Conservation (phyloP, 2,888 invertebrate genomes). For the Clistopyga incitator region DNA sequence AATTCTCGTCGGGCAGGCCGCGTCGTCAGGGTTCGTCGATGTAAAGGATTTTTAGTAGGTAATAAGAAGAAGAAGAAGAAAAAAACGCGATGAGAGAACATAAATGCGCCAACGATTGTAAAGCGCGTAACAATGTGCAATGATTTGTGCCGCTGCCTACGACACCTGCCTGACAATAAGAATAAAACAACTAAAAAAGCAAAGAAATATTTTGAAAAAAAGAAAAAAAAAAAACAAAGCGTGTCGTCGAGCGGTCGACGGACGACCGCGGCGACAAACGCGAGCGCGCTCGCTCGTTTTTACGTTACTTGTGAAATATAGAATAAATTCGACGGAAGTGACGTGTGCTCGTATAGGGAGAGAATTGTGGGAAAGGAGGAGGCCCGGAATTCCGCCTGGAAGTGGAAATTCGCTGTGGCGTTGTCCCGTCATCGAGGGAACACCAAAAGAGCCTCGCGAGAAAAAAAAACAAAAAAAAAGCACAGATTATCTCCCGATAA, state of each 20-base stretch:
- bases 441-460: background rate
- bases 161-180: constrained; percentile 58
- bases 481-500: constrained; percentile 32
- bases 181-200: no score
- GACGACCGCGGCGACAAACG: constrained; percentile 11
- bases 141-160: constrained; percentile 61
- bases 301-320: constrained; percentile 48
- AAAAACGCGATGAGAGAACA: constrained; percentile 4
- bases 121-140: constrained; percentile 65
- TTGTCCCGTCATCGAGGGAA: background rate
- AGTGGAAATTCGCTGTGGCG: constrained; percentile 1
- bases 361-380: constrained; percentile 15
- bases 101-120: constrained; percentile 34
- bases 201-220: constrained; percentile 11
- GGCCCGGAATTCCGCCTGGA: background rate
- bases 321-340: constrained; percentile 27
- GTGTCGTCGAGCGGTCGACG: constrained; percentile 22
- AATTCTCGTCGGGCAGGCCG: constrained; percentile 43
- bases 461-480: no score
- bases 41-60: constrained; percentile 49
- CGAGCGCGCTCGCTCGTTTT: constrained; percentile 36
- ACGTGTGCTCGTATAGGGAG: constrained; percentile 12
- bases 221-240: no score
- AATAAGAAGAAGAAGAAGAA: constrained; percentile 41
- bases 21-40: constrained; percentile 47